Conservation (phyloP, 2,797 vertebrate genomes). For the Diglossa cyanea region DNA sequence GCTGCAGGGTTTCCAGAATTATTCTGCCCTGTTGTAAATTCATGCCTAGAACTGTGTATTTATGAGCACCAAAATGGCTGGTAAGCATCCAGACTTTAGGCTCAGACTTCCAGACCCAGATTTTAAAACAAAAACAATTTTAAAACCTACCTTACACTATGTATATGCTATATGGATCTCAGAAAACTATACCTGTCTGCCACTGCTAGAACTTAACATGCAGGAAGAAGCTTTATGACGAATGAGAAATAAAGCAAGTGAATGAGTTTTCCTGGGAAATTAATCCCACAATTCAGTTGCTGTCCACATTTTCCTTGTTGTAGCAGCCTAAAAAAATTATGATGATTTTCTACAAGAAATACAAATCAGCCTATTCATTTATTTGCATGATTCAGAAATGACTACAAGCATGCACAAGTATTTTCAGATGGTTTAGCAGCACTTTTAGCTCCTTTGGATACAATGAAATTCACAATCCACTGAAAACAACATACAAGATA, state of each 20-base stretch:
- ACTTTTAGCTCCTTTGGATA: not conserved
- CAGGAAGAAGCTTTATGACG: not conserved
- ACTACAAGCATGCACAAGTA: not conserved
- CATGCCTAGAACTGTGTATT: not conserved
- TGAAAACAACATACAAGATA: not conserved
- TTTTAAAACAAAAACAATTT: not conserved
- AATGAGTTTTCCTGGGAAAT: not conserved
- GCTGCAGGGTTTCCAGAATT: conserved; percentile 33
- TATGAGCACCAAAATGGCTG: not conserved
- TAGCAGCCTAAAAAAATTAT: not conserved
- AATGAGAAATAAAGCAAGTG: not conserved
- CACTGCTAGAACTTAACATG: not conserved
- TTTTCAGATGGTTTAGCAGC: not conserved
- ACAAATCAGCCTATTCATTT: not conserved
- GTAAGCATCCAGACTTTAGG: not conserved
- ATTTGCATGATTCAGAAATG: not conserved
- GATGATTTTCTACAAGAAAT: not conserved
- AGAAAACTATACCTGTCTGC: not conserved
- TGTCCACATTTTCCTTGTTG: not conserved
- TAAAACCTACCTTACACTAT: not conserved
- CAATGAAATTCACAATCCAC: not conserved
- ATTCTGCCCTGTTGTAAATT: not conserved
- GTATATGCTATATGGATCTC: not conserved
- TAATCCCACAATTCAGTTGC: not conserved
- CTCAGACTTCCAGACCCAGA: not conserved